Conservation (phyloP, 2,113 vertebrate genomes). For the Camelus dromedarius region DNA sequence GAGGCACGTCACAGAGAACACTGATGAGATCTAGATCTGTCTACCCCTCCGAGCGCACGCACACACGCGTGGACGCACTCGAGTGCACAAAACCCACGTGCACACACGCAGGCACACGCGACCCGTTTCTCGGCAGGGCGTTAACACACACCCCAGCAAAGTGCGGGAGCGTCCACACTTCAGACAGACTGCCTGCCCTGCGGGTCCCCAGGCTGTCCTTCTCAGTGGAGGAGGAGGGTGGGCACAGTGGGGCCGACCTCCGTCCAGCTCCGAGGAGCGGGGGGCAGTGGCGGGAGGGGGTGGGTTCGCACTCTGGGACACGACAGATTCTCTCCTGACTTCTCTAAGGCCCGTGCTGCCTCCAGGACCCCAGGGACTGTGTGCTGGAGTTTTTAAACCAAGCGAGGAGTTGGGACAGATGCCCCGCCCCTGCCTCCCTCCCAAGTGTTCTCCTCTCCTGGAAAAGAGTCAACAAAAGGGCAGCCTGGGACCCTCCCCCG, state of each 20-base stretch:
- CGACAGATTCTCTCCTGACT: not conserved
- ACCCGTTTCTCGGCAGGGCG: accelerated
- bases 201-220: accelerated
- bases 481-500: not conserved
- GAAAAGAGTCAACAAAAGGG: too few species aligned
- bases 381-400: too few species aligned
- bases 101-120: not conserved
- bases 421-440: accelerated
- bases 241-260: not conserved
- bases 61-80: accelerated
- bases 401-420: too few species aligned
- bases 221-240: not conserved
- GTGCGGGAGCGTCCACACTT: accelerated
- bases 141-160: not conserved
- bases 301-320: not conserved
- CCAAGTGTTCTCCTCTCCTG: accelerated
- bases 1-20: accelerated
- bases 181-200: accelerated
- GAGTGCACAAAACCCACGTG: accelerated
- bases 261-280: not conserved
- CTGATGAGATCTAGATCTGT: accelerated
- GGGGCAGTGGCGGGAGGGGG: accelerated
- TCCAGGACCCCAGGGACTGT: not conserved
- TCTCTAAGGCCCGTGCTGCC: not conserved
- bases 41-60: too few species aligned